phyloP scores from a whole-genome alignment of 92 coral and sea anemone genomes.

The Siderastrea siderea region DNA sequence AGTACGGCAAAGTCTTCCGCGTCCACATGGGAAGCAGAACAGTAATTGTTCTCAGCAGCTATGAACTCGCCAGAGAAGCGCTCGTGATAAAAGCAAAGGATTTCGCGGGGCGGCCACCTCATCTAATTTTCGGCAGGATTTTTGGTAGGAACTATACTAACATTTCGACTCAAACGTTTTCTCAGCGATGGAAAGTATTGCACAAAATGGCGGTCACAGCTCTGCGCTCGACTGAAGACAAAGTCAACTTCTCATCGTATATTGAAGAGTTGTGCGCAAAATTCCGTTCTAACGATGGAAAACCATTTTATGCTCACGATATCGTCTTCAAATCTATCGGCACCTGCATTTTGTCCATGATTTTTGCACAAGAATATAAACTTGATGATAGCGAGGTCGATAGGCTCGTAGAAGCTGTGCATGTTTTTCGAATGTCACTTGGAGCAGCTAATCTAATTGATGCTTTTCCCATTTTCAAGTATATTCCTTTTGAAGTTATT shows the following conservation, averaged over 20 bases:
- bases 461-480: conserved; percentile 80
- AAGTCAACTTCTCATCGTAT: conserved; percentile 63
- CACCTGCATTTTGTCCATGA: conserved; percentile 67
- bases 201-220: conserved; percentile 70
- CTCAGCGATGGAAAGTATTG: conserved; percentile 70
- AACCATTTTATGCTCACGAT: conserved; percentile 69
- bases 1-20: conserved; percentile 81
- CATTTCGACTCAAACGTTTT: conserved; percentile 75
- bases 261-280: conserved; percentile 63
- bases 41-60: conserved; percentile 80
- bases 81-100: conserved; percentile 69
- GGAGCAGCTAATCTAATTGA: conserved; percentile 89
- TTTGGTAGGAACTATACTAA: conserved; percentile 74
- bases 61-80: conserved; percentile 86
- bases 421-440: conserved; percentile 73
- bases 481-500: conserved; percentile 71
- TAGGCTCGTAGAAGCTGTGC: conserved; percentile 60
- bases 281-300: conserved; percentile 41
- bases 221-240: conserved; percentile 53
- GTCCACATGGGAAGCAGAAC: conserved; percentile 78
- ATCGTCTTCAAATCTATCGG: conserved; percentile 73
- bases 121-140: conserved; percentile 66
- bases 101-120: conserved; percentile 86
- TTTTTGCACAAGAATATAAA: conserved; percentile 75
- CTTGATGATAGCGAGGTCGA: conserved; percentile 70